Evolutionary conservation across 2,888 invertebrate species (phyloP).

Genomic region (Rotaria sp.): DNA sequence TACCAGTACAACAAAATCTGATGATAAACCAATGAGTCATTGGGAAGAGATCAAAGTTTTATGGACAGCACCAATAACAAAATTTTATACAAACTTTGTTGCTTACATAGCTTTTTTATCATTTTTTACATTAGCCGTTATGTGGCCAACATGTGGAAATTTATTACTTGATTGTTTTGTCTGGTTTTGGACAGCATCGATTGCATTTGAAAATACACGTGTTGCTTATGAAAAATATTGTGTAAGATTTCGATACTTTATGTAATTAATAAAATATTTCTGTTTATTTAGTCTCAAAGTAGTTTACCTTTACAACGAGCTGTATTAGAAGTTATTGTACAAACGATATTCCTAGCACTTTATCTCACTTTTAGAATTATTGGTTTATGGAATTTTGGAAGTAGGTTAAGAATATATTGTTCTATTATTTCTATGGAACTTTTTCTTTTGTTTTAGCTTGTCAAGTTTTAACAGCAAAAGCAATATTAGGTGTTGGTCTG

Average conservation of each 20-base stretch:
- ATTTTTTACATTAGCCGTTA: slow-evolving; percentile 32
- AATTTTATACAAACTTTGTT: slow-evolving; percentile 39
- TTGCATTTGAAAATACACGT: slow-evolving; percentile 37
- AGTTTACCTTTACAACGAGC: slow-evolving; percentile 45
- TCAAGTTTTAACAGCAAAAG: slow-evolving; percentile 48
- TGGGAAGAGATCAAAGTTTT: slow-evolving; percentile 34
- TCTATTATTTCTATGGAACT: no score
- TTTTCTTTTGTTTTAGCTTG: slow-evolving; percentile 35
- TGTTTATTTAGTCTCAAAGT: slow-evolving; percentile 40
- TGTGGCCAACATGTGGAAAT: slow-evolving; percentile 55
- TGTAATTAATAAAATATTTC: background rate
- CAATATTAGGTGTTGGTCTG: slow-evolving; percentile 52
- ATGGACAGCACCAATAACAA: slow-evolving; percentile 39
- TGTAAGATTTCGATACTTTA: slow-evolving; percentile 16
- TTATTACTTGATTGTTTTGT: slow-evolving; percentile 51
- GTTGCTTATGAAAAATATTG: slow-evolving; percentile 38
- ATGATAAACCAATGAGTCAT: slow-evolving; percentile 12
- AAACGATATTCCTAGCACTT: slow-evolving; percentile 46
- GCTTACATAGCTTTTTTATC: slow-evolving; percentile 33
- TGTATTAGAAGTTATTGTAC: slow-evolving; percentile 45
- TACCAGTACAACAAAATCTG: background rate
- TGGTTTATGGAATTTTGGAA: slow-evolving; percentile 38
- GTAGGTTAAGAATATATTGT: background rate
- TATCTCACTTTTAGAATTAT: slow-evolving; percentile 46
- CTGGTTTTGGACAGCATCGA: slow-evolving; percentile 39